phyloP scores from a whole-genome alignment of 2,113 vertebrate genomes.

The Cephalopterus ornatus region DNA sequence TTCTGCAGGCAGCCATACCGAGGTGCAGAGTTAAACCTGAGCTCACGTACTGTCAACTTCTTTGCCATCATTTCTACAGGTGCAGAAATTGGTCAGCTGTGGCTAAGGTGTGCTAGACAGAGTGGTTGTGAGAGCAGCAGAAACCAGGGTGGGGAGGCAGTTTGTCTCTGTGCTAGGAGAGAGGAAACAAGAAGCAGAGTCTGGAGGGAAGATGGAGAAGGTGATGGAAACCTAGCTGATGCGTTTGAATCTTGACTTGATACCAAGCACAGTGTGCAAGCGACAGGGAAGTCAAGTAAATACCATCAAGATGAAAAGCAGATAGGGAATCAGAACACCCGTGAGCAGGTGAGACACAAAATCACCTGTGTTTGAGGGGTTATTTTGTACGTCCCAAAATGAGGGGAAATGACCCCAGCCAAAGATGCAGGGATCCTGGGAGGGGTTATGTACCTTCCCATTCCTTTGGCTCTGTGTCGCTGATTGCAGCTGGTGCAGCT shows the following conservation, averaged over 20 bases:
- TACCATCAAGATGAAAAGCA: neutral
- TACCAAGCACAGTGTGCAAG: neutral
- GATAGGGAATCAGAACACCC: neutral
- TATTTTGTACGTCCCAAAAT: neutral
- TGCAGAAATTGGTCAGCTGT: neutral
- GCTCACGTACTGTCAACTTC: neutral
- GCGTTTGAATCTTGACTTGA: neutral
- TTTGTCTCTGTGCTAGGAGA: neutral
- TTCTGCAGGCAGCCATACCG: neutral
- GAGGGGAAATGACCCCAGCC: neutral
- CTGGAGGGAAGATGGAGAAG: neutral
- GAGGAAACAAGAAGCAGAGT: neutral
- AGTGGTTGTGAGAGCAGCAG: neutral
- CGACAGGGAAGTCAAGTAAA: fast-evolving
- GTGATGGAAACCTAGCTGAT: neutral
- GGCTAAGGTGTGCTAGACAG: neutral
- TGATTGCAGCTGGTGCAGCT: neutral
- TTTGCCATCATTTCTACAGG: neutral
- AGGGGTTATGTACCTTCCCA: too few relatives aligned
- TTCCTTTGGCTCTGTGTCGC: neutral
- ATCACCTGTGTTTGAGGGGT: neutral
- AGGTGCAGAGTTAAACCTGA: neutral
- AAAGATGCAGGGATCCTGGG: neutral
- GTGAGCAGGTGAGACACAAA: neutral
- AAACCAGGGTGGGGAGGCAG: neutral